Percentiles rank a stretch among this genome's conserved stretches.
phyloP scores from a whole-genome alignment of 2,797 vertebrate genomes.

The Sebastes oblongus region DNA sequence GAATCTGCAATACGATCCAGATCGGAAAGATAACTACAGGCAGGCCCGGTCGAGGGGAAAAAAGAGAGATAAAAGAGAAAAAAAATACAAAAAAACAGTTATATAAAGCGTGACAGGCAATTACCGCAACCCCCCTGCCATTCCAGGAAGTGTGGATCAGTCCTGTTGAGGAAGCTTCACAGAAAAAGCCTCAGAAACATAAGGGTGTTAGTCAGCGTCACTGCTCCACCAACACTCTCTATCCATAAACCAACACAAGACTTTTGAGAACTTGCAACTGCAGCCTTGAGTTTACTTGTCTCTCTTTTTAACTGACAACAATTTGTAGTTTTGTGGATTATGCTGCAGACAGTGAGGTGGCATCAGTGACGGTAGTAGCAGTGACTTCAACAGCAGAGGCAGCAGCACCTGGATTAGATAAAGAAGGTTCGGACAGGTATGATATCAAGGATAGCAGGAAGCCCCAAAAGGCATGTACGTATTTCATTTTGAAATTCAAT shows the following conservation, averaged over 20 bases:
- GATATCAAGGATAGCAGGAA: conserved; percentile 42
- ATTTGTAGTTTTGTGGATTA: conserved; percentile 21
- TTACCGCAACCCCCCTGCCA: conserved; percentile 65
- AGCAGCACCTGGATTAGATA: conserved; percentile 37
- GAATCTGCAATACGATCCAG: conserved; percentile 85
- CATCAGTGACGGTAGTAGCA: conserved; percentile 45
- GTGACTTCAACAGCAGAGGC: conserved; percentile 47
- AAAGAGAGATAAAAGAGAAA: conserved; percentile 30
- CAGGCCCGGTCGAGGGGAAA: conserved; percentile 27
- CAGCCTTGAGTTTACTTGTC: conserved; percentile 4
- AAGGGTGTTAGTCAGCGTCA: conserved; percentile 59
- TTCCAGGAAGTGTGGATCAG: conserved; percentile 71
- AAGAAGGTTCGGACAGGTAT: conserved; percentile 39
- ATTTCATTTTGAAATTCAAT: not conserved
- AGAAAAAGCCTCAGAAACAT: conserved; percentile 60
- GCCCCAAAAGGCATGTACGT: not conserved
- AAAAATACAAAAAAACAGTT: conserved; percentile 76
- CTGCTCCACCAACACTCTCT: conserved; percentile 43
- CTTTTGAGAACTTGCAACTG: conserved; percentile 1
- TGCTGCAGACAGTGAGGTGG: conserved; percentile 53
- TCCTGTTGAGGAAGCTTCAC: conserved; percentile 66
- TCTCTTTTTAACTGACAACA: not conserved
- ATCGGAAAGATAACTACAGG: conserved; percentile 86
- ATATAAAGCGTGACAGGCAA: conserved; percentile 77
- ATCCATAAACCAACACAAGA: conserved; percentile 21